These are phyloP conservation scores for Bhutanitis thaidina DNA, from an alignment of 2,888 invertebrate genomes.

Conservation along the genomic window DNA sequence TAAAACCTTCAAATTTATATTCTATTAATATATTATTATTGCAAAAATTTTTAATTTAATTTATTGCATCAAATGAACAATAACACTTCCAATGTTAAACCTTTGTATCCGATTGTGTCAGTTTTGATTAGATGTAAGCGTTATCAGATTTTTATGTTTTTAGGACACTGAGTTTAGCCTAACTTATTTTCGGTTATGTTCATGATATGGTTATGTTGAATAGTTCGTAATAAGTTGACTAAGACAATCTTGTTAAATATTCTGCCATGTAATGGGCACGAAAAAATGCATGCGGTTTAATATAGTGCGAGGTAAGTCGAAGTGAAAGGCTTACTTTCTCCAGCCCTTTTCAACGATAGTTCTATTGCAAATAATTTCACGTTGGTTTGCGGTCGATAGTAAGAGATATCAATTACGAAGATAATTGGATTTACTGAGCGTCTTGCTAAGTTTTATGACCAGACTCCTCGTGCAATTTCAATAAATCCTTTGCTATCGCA, in stretches of 20 bases:
- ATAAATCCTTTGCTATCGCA: slow-evolving; percentile 6
- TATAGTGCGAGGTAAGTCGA: slow-evolving; percentile 52
- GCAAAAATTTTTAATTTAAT: too few species aligned
- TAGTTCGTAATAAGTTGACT: neutral
- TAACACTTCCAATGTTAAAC: too few species aligned
- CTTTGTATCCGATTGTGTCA: too few species aligned
- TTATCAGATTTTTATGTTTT: too few species aligned
- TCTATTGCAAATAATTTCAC: slow-evolving; percentile 69
- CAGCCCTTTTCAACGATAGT: slow-evolving; percentile 59
- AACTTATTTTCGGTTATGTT: neutral
- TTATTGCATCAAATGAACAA: too few species aligned
- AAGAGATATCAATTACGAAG: slow-evolving; percentile 59
- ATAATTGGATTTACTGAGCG: slow-evolving; percentile 50
- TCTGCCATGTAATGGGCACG: neutral
- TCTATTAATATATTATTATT: too few species aligned
- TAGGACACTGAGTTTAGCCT: too few species aligned
- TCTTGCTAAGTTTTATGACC: slow-evolving; percentile 13
- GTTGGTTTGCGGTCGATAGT: slow-evolving; percentile 50
- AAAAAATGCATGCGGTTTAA: slow-evolving; percentile 55
- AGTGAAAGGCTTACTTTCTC: slow-evolving; percentile 78
- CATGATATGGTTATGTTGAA: neutral
- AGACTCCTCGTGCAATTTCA: slow-evolving; percentile 8
- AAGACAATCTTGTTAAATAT: neutral
- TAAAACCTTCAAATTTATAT: too few species aligned
- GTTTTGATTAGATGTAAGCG: too few species aligned